Evolutionary conservation across 2,113 vertebrate species (phyloP).

Genomic region (Formicarius rufipectus): DNA sequence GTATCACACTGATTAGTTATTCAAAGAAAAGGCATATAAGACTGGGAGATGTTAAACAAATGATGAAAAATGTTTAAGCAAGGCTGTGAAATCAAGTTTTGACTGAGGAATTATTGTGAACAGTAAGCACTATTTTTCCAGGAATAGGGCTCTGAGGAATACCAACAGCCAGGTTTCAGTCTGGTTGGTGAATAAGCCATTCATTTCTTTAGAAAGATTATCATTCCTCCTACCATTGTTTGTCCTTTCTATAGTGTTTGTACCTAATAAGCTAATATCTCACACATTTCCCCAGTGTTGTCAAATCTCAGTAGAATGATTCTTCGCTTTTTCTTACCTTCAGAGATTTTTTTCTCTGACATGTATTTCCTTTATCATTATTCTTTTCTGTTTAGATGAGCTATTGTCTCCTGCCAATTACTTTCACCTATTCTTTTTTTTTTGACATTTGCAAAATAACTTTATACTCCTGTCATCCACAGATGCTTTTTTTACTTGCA

Average conservation of each 20-base stretch:
- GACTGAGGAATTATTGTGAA: conserved; percentile 6
- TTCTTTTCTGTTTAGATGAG: neutral
- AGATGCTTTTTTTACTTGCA: neutral
- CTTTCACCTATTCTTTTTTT: neutral
- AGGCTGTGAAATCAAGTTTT: conserved; percentile 4
- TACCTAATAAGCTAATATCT: conserved; percentile 19
- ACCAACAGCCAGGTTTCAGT: neutral
- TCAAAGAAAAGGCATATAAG: neutral
- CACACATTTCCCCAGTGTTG: neutral
- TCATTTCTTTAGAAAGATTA: conserved; percentile 14
- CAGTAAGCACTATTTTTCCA: neutral
- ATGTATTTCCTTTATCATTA: neutral
- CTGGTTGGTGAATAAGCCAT: neutral
- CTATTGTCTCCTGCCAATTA: neutral
- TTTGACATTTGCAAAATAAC: neutral
- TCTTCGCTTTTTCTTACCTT: neutral
- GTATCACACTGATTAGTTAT: neutral
- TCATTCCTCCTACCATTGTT: neutral
- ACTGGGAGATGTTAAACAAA: conserved; percentile 1
- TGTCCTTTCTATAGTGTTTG: neutral
- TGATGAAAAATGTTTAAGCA: conserved; percentile 6
- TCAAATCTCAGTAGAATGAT: neutral
- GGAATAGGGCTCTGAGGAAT: conserved; percentile 15
- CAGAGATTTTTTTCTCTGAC: neutral
- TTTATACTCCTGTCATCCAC: neutral